Evolutionary conservation across 2,888 invertebrate genomes (phyloP).

Genomic region (Cacoxenus indagator): DNA sequence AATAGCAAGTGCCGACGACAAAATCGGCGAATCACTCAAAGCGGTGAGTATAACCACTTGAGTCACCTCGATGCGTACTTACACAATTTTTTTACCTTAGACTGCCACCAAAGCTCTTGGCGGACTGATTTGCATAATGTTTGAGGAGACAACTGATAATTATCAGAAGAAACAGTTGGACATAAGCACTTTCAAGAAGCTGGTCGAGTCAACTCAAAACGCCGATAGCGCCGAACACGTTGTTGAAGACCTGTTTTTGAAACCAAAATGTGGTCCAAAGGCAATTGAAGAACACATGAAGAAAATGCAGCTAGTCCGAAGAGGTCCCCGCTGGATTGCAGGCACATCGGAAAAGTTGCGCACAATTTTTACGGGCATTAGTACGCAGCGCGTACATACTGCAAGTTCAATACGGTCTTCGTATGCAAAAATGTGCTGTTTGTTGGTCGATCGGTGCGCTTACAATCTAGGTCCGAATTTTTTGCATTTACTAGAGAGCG

Average conservation of each 20-base stretch:
- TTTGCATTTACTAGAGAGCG: constrained; percentile 76
- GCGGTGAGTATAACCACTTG: constrained; percentile 71
- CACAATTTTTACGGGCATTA: constrained; percentile 69
- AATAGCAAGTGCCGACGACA: constrained; percentile 73
- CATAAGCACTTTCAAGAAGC: constrained; percentile 44
- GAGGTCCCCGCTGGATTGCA: constrained; percentile 69
- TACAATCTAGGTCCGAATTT: constrained; percentile 77
- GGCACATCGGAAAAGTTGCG: constrained; percentile 65
- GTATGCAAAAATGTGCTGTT: constrained; percentile 74
- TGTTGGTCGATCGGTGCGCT: constrained; percentile 75
- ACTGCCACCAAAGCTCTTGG: constrained; percentile 61
- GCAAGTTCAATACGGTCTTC: constrained; percentile 76
- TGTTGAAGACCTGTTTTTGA: constrained; percentile 40
- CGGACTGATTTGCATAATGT: constrained; percentile 63
- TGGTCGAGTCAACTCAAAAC: constrained; percentile 29
- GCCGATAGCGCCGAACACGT: not conserved
- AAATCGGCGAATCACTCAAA: constrained; percentile 74
- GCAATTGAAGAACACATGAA: constrained; percentile 49
- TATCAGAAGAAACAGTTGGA: constrained; percentile 49
- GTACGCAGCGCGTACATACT: constrained; percentile 74
- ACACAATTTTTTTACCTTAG: constrained; percentile 38
- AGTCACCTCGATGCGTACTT: not conserved
- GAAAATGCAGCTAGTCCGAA: constrained; percentile 52
- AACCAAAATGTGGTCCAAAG: constrained; percentile 40
- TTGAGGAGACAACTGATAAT: constrained; percentile 64